Conservation (phyloP, 2,888 invertebrate species). For the Chalcosyrphus nemorum region DNA sequence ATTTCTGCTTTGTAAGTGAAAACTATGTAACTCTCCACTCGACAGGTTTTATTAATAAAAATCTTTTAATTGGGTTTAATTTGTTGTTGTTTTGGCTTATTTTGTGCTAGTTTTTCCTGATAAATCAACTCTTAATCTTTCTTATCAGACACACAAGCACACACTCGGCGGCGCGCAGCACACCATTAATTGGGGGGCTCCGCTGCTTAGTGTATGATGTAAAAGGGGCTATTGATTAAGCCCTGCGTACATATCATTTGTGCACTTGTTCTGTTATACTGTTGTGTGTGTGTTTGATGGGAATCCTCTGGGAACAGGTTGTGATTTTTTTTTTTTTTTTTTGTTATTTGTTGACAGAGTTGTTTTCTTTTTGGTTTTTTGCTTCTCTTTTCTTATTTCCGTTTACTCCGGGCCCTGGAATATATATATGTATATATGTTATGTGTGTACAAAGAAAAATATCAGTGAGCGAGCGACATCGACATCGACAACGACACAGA, state of each 20-base stretch:
- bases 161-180: too few relatives aligned
- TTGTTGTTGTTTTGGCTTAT: slow-evolving; percentile 20
- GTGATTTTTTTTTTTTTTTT: slow-evolving; percentile 54
- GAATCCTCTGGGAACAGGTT: slow-evolving; percentile 52
- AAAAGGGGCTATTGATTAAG: slow-evolving; percentile 22
- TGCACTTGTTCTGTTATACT: slow-evolving; percentile 44
- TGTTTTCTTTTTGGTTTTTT: slow-evolving; percentile 16
- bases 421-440: too few relatives aligned
- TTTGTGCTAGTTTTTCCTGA: slow-evolving; percentile 25
- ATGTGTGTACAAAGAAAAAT: too few relatives aligned
- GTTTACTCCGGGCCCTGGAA: slow-evolving; percentile 32
- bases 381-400: slow-evolving; percentile 31
- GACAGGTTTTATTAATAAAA: slow-evolving; percentile 42
- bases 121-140: slow-evolving; percentile 37
- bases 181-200: not conserved
- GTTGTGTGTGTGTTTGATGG: too few relatives aligned
- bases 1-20: slow-evolving; percentile 58
- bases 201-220: slow-evolving; percentile 10
- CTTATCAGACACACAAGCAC: slow-evolving; percentile 36
- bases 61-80: too few relatives aligned
- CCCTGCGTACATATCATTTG: not conserved
- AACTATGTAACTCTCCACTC: slow-evolving; percentile 35
- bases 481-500: slow-evolving; percentile 20
- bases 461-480: slow-evolving; percentile 23
- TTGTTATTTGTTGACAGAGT: slow-evolving; percentile 62